Percentiles rank a stretch among this genome's conserved stretches.
These are phyloP conservation scores for Hymenochirus boettgeri DNA, from an alignment of 2,113 vertebrate genomes.

Conservation along the genomic window DNA sequence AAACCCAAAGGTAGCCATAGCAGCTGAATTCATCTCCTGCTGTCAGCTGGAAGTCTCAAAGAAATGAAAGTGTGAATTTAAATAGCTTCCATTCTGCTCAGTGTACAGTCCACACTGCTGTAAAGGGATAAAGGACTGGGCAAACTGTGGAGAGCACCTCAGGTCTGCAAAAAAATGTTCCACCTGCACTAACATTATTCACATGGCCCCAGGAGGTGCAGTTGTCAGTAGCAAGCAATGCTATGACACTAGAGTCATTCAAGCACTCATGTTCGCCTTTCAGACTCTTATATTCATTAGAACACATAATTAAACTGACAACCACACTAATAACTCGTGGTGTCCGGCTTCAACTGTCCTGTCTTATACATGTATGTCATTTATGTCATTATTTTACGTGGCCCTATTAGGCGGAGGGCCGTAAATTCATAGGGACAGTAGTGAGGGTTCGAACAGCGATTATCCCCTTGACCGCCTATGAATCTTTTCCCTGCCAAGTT, in stretches of 20 bases:
- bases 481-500: too few species aligned
- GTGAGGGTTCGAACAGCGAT: too few species aligned
- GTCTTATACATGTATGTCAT: too few species aligned
- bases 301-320: too few species aligned
- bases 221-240: slow-evolving; percentile 16
- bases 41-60: slow-evolving; percentile 16
- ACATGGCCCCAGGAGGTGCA: slow-evolving; percentile 26
- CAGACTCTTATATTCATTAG: background rate
- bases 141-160: slow-evolving; percentile 12
- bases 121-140: background rate
- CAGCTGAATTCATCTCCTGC: background rate
- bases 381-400: too few species aligned
- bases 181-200: slow-evolving; percentile 40
- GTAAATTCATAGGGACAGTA: too few species aligned
- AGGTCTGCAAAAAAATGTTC: slow-evolving; percentile 19
- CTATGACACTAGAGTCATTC: background rate
- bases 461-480: too few species aligned
- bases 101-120: slow-evolving; percentile 27
- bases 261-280: background rate
- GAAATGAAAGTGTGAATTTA: slow-evolving; percentile 22
- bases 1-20: background rate
- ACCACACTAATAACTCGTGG: too few species aligned
- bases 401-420: too few species aligned
- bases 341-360: too few species aligned
- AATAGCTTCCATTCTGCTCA: slow-evolving; percentile 18